phyloP scores from a whole-genome alignment of 2,797 vertebrate genomes.

The Threskiornis aethiopicus region DNA sequence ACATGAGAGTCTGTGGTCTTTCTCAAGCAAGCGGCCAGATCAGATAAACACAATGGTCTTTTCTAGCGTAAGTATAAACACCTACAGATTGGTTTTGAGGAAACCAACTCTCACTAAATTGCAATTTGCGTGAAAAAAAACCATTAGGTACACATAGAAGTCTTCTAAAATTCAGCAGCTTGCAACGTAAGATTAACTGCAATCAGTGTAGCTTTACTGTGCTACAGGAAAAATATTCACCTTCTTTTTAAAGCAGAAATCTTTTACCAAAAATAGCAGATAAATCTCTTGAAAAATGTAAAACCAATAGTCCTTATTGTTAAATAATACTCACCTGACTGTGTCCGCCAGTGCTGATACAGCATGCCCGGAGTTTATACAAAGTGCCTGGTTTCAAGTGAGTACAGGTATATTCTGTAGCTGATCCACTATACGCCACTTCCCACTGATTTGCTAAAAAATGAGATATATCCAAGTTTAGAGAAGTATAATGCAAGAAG shows the following conservation, averaged over 20 bases:
- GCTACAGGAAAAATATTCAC: background rate
- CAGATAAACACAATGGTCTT: background rate
- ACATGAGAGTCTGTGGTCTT: background rate
- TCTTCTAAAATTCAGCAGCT: background rate
- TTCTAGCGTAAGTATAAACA: background rate
- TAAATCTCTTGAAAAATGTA: background rate
- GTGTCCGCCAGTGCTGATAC: conserved; percentile 94
- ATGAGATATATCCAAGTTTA: background rate
- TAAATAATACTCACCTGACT: conserved; percentile 82
- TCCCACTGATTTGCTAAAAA: conserved; percentile 88
- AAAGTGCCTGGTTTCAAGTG: conserved; percentile 90
- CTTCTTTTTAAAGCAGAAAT: background rate
- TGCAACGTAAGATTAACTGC: background rate
- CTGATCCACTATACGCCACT: conserved; percentile 90
- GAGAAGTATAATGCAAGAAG: background rate
- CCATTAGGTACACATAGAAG: background rate
- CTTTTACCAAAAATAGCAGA: background rate
- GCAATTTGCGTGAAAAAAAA: background rate
- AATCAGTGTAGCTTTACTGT: background rate
- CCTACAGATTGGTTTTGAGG: background rate
- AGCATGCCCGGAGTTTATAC: conserved; percentile 92
- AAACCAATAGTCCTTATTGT: accelerated
- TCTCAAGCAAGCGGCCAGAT: background rate
- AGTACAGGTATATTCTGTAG: conserved; percentile 87
- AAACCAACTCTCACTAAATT: background rate